Evolutionary conservation across 2,113 vertebrate species (phyloP).

Genomic region (Asarcornis scutulata): DNA sequence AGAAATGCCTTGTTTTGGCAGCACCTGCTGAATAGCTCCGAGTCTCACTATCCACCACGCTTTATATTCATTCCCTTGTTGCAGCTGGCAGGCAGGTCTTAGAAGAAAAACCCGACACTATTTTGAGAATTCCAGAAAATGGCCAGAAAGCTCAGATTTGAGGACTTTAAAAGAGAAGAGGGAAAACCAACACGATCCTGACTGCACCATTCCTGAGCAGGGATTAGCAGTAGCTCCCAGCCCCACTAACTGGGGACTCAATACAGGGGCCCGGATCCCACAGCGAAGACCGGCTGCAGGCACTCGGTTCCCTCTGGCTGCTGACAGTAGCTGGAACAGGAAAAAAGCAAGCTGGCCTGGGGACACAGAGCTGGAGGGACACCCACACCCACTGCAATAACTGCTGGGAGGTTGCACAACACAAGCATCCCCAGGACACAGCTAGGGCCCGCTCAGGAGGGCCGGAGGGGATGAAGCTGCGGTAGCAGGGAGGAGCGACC

Average conservation of each 20-base stretch:
- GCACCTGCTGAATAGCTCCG: not conserved
- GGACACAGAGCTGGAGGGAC: not conserved
- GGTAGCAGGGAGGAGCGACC: not conserved
- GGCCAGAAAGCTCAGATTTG: not conserved
- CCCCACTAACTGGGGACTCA: not conserved
- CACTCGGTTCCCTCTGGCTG: not conserved
- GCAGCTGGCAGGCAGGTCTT: not conserved
- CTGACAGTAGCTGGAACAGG: not conserved
- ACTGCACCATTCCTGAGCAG: not conserved
- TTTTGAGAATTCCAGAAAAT: not conserved
- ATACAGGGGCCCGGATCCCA: not conserved
- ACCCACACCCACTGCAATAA: not conserved
- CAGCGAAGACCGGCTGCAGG: accelerated
- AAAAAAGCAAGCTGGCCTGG: not conserved
- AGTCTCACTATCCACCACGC: not conserved
- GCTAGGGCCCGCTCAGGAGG: accelerated
- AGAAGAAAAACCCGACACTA: not conserved
- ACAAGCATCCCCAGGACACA: not conserved
- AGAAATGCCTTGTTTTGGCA: not conserved
- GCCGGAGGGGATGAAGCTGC: accelerated
- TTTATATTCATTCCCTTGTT: not conserved
- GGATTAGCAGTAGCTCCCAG: not conserved
- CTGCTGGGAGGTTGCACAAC: not conserved
- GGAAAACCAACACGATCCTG: accelerated
- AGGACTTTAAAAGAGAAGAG: not conserved